These are phyloP conservation scores for Papilio elwesi DNA, from an alignment of 2,888 invertebrate species.

Conservation along the genomic window DNA sequence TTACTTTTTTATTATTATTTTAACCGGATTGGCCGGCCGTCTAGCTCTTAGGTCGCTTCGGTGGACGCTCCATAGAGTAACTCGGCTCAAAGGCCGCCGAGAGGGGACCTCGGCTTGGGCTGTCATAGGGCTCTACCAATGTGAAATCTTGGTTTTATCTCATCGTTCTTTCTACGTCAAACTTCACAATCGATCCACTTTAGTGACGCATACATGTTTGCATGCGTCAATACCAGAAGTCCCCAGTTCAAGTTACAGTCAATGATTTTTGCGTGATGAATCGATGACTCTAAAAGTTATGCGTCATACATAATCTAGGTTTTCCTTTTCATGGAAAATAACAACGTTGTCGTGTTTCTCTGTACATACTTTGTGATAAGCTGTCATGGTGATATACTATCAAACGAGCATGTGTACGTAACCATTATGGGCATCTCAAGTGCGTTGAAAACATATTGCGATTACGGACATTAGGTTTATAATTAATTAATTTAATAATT, in stretches of 20 bases:
- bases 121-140: too few species aligned
- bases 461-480: too few species aligned
- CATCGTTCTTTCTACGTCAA: not conserved
- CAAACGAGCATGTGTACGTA: not conserved
- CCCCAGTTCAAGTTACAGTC: not conserved
- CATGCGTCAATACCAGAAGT: conserved; percentile 7
- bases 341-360: not conserved
- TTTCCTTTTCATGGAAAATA: not conserved
- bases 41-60: too few species aligned
- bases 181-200: not conserved
- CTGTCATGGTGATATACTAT: not conserved
- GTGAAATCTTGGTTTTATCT: too few species aligned
- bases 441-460: too few species aligned
- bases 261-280: not conserved
- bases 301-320: conserved; percentile 1
- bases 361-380: not conserved
- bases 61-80: too few species aligned
- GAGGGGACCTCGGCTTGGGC: too few species aligned
- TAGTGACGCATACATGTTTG: not conserved
- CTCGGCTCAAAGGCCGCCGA: too few species aligned
- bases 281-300: not conserved
- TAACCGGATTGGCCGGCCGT: too few species aligned
- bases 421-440: not conserved
- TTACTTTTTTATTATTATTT: too few species aligned
- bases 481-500: too few species aligned